These are phyloP conservation scores for Orthosia gothica DNA, from an alignment of 2,888 invertebrate genomes.

Conservation along the genomic window DNA sequence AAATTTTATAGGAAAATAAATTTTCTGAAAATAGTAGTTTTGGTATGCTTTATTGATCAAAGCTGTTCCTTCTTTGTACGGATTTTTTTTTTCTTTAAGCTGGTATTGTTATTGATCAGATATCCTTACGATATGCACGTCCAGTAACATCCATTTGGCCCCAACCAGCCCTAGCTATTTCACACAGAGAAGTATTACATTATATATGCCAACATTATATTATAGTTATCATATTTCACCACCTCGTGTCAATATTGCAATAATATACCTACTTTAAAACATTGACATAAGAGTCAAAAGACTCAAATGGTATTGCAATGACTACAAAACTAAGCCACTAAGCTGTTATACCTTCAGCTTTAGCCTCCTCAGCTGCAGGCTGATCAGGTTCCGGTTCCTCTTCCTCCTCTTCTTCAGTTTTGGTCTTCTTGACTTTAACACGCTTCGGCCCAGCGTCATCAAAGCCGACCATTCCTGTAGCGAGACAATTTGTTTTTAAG, in stretches of 20 bases:
- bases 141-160: no score
- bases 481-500: not conserved
- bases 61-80: not conserved
- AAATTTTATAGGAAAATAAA: rapidly evolving
- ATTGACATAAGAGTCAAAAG: no score
- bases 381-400: conserved; percentile 85
- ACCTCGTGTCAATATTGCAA: no score
- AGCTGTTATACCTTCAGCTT: conserved; percentile 77
- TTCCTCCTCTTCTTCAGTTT: conserved; percentile 86
- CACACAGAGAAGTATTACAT: no score
- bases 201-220: no score
- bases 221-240: no score
- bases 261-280: no score
- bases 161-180: no score
- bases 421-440: conserved; percentile 86
- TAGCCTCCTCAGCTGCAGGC: conserved; percentile 77
- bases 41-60: not conserved
- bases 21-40: not conserved
- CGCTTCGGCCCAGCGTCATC: conserved; percentile 90
- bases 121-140: no score
- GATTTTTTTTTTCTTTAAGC: no score
- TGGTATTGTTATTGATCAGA: no score
- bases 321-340: not conserved
- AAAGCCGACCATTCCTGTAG: conserved; percentile 85
- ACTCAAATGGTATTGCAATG: not conserved